phyloP scores from a whole-genome alignment of 2,113 vertebrate species.

The Myxocyprinus asiaticus region DNA sequence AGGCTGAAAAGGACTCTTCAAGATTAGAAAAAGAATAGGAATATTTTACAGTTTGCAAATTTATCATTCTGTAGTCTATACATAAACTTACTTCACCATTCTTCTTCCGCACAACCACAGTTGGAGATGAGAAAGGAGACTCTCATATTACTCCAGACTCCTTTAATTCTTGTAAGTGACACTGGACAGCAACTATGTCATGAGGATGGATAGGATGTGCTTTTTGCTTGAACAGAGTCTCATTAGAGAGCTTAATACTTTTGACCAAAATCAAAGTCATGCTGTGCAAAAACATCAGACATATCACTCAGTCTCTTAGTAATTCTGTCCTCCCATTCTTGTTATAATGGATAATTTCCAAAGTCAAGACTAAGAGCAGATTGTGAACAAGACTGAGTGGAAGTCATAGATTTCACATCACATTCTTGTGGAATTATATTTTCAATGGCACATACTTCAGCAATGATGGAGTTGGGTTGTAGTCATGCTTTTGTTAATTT shows the following conservation, averaged over 20 bases:
- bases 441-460: background rate
- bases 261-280: background rate
- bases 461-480: background rate
- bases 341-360: background rate
- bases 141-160: background rate
- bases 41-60: slow-evolving; percentile 2
- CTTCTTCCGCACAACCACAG: background rate
- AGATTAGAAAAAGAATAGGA: background rate
- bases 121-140: background rate
- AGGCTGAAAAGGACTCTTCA: background rate
- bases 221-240: background rate
- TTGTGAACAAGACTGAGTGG: background rate
- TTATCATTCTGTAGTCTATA: background rate
- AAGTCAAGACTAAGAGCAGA: background rate
- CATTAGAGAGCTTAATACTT: slow-evolving; percentile 1
- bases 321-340: background rate
- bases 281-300: slow-evolving; percentile 9
- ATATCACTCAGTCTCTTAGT: background rate
- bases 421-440: background rate
- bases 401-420: background rate
- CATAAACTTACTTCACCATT: background rate
- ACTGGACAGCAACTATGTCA: background rate
- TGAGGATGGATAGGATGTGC: background rate
- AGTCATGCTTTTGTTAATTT: background rate
- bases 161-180: background rate